Evolutionary conservation across 2,113 vertebrate species (phyloP).

Genomic region (Sterna hirundo): DNA sequence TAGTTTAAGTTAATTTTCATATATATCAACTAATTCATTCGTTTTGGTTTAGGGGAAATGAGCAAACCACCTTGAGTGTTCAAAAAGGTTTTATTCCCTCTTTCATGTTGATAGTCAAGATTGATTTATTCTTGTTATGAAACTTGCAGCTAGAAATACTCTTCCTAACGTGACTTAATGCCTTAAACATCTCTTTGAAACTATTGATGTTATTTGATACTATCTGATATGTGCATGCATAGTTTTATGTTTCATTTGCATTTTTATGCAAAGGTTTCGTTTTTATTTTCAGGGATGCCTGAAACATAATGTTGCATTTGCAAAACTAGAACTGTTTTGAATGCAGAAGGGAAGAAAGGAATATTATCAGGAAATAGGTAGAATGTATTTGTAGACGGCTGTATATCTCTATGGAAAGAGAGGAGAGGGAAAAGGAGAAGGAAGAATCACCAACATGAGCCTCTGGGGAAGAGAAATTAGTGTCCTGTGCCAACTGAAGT

Average conservation of each 20-base stretch:
- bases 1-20: constrained; percentile 43
- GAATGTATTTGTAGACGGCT: background rate
- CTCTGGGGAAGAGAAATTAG: background rate
- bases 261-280: background rate
- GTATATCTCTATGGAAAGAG: background rate
- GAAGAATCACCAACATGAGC: background rate
- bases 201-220: background rate
- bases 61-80: constrained; percentile 41
- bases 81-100: constrained; percentile 29
- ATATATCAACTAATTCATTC: constrained; percentile 39
- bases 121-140: constrained; percentile 45
- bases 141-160: constrained; percentile 39
- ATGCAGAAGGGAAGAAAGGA: background rate
- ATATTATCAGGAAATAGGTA: background rate
- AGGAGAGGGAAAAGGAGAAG: background rate
- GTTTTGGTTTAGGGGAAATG: background rate
- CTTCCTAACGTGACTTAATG: background rate
- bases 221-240: background rate
- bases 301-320: background rate
- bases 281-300: background rate
- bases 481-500: background rate
- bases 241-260: background rate
- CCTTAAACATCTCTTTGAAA: constrained; percentile 54
- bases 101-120: constrained; percentile 26
- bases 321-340: background rate